Base-by-base conservation (phyloP, 2,888 invertebrate genomes). In the Cetonia aurata region DNA sequence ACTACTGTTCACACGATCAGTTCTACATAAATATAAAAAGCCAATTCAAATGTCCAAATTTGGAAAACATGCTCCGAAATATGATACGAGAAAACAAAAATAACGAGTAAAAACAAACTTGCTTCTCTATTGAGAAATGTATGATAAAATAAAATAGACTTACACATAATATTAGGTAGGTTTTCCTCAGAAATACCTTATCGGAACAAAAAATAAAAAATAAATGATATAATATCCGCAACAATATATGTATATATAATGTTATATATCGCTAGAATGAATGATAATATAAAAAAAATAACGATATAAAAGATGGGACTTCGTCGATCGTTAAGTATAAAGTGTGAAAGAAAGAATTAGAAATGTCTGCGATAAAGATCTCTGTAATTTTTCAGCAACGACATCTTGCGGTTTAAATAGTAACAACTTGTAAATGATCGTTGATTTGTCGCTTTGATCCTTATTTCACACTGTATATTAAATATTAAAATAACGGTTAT, bases 111-210 rank as follows among this genome's bases (percentile, higher is more conserved):
- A 59, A 52, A 50, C 41, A 13, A 25, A 10, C 46, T 56, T 57
- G 41, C 57, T 15, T 57, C 48, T 56, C 67, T 68, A 57, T 33
- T 15, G 33, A 48, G 10, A 37, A 37, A 37, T 37, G 17, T 15
- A 65, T 37, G 37, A 50, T 46, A 67, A 56, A 67, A 42, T 41
- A 67, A 74, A 76, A 76, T 72, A 72, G 77, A 84, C 85, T 85
- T 85, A 84, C 84, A 84, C 79, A 80, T 81, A 77, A 83, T 79
- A 44, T 57, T 57, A 75, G 82, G 83, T 71, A 83, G 80, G 78
- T 81, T 82, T 80, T 84, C 84, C 83, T 82, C 81, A 78, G 81
- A 82, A 76, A 81, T 79, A 80, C 82, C 83, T 83, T 82, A 71
- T 73, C 70, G 56, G 71, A 75, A 74, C 31, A 67, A 53, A 53